phyloP scores from a whole-genome alignment of 2,888 invertebrate species.

The Caenorhabditis sp. region DNA sequence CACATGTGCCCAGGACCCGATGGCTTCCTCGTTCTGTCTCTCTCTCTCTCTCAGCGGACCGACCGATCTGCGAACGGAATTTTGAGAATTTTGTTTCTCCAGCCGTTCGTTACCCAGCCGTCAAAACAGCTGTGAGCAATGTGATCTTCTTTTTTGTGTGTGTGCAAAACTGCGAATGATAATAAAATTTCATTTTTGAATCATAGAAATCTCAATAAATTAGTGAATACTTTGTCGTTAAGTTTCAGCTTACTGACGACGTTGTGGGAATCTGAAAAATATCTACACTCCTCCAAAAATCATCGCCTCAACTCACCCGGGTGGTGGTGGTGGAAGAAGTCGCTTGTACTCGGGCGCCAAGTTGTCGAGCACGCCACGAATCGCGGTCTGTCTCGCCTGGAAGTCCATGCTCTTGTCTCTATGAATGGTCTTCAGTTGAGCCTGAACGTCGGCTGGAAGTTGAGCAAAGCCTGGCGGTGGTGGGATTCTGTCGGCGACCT shows the following conservation, averaged over 20 bases:
- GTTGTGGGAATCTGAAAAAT: slow-evolving; percentile 53
- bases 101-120: neutral
- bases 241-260: slow-evolving; percentile 16
- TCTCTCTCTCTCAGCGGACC: slow-evolving; percentile 10
- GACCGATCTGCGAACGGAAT: slow-evolving; percentile 38
- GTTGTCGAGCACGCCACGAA: slow-evolving; percentile 68
- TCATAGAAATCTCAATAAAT: neutral
- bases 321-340: slow-evolving; percentile 67
- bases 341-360: slow-evolving; percentile 65
- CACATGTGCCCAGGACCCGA: slow-evolving; percentile 38
- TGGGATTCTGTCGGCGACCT: slow-evolving; percentile 78
- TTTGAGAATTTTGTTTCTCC: slow-evolving; percentile 50
- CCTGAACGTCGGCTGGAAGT: slow-evolving; percentile 75
- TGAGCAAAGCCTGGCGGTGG: slow-evolving; percentile 79
- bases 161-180: neutral
- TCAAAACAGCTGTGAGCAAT: slow-evolving; percentile 34
- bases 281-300: neutral
- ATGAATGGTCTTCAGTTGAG: slow-evolving; percentile 75
- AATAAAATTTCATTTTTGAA: neutral
- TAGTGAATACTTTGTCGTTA: slow-evolving; percentile 1
- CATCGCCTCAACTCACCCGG: slow-evolving; percentile 31
- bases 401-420: slow-evolving; percentile 73
- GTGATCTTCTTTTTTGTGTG: slow-evolving; percentile 3
- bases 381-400: slow-evolving; percentile 72
- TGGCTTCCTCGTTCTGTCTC: slow-evolving; percentile 4